These are phyloP conservation scores for Lepus americanus DNA, from an alignment of 2,113 vertebrate species.

Conservation along the genomic window DNA sequence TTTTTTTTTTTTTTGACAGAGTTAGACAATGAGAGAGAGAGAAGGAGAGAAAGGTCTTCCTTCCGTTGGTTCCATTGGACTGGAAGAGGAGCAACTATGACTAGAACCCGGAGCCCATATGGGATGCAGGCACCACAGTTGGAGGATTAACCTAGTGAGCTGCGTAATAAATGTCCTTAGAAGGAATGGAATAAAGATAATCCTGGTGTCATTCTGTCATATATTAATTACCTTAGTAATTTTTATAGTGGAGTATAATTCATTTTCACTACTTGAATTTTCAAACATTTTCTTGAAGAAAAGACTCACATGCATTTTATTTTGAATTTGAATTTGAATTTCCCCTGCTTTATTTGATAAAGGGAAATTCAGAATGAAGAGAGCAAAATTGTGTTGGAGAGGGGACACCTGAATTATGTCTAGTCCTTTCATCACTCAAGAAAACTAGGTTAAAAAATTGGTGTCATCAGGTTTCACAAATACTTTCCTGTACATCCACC, in stretches of 20 bases:
- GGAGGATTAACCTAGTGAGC: too few relatives aligned
- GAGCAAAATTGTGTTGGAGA: not conserved
- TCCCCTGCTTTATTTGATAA: not conserved
- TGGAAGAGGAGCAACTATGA: too few relatives aligned
- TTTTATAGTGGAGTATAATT: not conserved
- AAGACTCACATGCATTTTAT: not conserved
- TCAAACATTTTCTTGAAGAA: not conserved
- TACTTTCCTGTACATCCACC: conserved; percentile 44
- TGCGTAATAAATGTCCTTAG: not conserved
- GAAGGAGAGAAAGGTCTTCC: too few relatives aligned
- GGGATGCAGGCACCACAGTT: too few relatives aligned
- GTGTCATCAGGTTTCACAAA: conserved; percentile 79
- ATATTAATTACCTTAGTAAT: conserved; percentile 37
- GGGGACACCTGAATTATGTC: not conserved
- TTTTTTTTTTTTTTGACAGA: too few relatives aligned
- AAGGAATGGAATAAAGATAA: conserved; percentile 30
- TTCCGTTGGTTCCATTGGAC: not conserved
- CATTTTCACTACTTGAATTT: not conserved
- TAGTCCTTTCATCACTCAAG: conserved; percentile 15
- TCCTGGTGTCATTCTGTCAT: not conserved
- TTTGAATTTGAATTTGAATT: conserved; percentile 47
- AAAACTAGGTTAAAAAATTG: conserved; percentile 74
- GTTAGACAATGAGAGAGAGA: too few relatives aligned
- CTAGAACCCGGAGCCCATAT: too few relatives aligned
- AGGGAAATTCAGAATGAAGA: not conserved